phyloP scores from a whole-genome alignment of 1,140 invertebrate species.

The Solen grandis region DNA sequence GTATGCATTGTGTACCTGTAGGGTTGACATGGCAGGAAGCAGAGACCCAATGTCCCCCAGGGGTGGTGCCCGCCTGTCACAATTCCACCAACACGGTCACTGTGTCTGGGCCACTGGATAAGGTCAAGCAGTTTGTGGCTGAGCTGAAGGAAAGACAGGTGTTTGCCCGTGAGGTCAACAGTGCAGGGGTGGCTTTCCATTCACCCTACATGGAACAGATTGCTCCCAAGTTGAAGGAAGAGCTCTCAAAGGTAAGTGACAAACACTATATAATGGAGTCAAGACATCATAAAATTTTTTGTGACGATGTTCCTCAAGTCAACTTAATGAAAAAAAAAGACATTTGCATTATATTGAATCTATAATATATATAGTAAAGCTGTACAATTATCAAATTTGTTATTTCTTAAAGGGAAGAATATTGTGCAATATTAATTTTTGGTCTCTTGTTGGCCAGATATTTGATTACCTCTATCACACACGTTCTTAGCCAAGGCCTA shows the following conservation, averaged over 20 bases:
- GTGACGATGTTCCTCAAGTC: too few relatives aligned
- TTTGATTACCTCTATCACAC: too few relatives aligned
- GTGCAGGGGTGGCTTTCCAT: conserved; percentile 95
- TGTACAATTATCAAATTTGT: too few relatives aligned
- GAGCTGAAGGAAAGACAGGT: conserved; percentile 88
- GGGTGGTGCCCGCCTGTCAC: conserved; percentile 93
- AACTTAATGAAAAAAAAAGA: too few relatives aligned
- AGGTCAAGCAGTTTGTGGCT: conserved; percentile 87
- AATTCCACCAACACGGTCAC: conserved; percentile 96
- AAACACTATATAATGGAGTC: too few relatives aligned
- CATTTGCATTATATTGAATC: too few relatives aligned
- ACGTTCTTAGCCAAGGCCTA: too few relatives aligned
- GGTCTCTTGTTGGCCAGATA: too few relatives aligned
- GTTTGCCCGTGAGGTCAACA: conserved; percentile 94
- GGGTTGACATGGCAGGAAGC: conserved; percentile 95
- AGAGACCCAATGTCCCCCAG: conserved; percentile 86
- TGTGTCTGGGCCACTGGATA: conserved; percentile 91
- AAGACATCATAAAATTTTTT: background rate
- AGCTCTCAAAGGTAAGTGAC: conserved; percentile 86
- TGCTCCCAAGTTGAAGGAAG: conserved; percentile 88
- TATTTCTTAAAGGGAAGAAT: too few relatives aligned
- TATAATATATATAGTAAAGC: too few relatives aligned
- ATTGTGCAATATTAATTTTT: too few relatives aligned
- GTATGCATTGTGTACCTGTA: too few relatives aligned
- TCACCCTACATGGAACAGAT: conserved; percentile 93